Percentiles rank a stretch among this genome's conserved stretches.
Conservation (phyloP, 1,140 invertebrate genomes). For the Mylabris phalerata region DNA sequence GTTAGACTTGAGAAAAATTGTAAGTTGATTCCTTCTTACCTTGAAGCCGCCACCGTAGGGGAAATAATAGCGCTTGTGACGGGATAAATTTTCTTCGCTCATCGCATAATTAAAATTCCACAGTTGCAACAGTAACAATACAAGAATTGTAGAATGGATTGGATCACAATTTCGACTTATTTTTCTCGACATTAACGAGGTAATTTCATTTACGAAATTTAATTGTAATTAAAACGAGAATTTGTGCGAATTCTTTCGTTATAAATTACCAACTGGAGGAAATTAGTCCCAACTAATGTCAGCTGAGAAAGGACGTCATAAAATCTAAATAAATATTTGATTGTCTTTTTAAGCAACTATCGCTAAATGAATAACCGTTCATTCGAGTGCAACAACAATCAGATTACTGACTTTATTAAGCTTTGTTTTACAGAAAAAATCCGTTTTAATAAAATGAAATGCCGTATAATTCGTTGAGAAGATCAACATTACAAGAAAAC, state of each 20-base stretch:
- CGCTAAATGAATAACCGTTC: not conserved
- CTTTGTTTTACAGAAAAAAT: no score
- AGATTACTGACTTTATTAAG: no score
- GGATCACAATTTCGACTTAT: no score
- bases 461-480: no score
- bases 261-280: no score
- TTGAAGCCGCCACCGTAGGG: conserved; percentile 9
- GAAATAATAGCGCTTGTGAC: conserved; percentile 6
- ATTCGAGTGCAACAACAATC: no score
- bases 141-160: not conserved
- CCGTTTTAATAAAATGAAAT: no score
- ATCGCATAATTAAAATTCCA: no score
- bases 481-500: no score
- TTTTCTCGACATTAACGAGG: not conserved
- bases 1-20: not conserved
- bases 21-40: not conserved
- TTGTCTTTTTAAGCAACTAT: not conserved
- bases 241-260: no score
- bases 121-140: not conserved
- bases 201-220: not conserved
- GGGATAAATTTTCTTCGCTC: not conserved
- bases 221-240: no score
- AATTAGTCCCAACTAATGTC: no score
- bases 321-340: not conserved
- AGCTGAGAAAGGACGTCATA: not conserved